Base-by-base conservation (phyloP, 2,113 vertebrate species). In the Boleophthalmus pectinirostris region DNA sequence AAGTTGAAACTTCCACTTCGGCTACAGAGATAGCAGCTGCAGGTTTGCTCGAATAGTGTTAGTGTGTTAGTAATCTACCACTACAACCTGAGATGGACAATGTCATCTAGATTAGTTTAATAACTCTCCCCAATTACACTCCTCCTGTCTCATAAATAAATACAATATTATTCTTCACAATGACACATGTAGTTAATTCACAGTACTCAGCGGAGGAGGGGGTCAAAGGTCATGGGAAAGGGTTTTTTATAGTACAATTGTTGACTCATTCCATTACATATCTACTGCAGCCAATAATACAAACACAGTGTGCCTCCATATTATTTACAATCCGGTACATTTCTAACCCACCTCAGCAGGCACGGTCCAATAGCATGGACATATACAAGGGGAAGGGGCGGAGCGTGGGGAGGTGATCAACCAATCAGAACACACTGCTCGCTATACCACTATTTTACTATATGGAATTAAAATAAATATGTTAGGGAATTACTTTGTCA, bases 51-150 rank as follows among this genome's bases (percentile, higher is more conserved):
- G 46, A 54, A 63, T 69, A 58, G 70, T 66, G 73, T 73, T 68
- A 80, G 75, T 73, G 23, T 77, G 81, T 83, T 49, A 67, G 72
- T 79, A 69, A 70, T 63, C 68, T 78, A 73, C 33, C 77, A 68
- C 82, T 82, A 81, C 83, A 81, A 88, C 87, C 88, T 91, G 91
- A 92, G 89, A 90, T 85, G 89, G 88, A 90, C 12, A 66, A 88
- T 66, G 80, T 71, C 56, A 79, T 77, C 74, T 78, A 68, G 60
- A 56, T 85, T 83, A 47, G 65, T 47, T 23, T 64, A 24, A 70
- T 83, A 82, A 82, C 73, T 78, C 79, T 84, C 80, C 73, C 83
- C 78, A 80, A 45, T 80, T 65, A 79, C 54, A 73, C 84, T 84
- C 78, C 80, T 60, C 58, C 16, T 49, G 57, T 77, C 72, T 46